A percentile compares a stretch with the other conserved stretches of the same genome.
Conservation (phyloP, 2,888 invertebrate genomes). For the Arenicola marina region DNA sequence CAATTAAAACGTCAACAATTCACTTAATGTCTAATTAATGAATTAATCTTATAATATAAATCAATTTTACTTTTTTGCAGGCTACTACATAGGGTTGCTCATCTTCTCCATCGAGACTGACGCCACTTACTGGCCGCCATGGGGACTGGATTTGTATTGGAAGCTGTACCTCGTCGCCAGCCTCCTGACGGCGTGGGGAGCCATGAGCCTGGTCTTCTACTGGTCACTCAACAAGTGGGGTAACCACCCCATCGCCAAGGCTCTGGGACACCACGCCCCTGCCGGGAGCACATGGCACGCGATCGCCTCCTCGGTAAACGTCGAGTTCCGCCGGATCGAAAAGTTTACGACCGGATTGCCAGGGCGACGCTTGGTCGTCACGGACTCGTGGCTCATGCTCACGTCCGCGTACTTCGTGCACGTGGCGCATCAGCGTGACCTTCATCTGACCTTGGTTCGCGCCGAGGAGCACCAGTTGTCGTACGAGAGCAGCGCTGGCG, state of each 20-base stretch:
- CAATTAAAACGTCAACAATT: too few relatives aligned
- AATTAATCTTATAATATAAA: too few relatives aligned
- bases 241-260: constrained; percentile 76
- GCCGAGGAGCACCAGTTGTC: constrained; percentile 68
- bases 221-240: constrained; percentile 76
- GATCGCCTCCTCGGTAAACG: constrained; percentile 75
- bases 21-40: too few relatives aligned
- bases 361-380: constrained; percentile 62
- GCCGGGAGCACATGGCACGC: constrained; percentile 68
- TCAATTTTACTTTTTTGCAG: constrained; percentile 39
- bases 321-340: constrained; percentile 71
- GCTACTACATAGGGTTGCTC: constrained; percentile 46
- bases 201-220: constrained; percentile 65
- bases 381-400: constrained; percentile 87
- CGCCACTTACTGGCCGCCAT: constrained; percentile 26
- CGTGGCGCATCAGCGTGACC: constrained; percentile 78
- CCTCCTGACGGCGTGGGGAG: constrained; percentile 62
- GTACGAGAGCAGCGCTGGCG: constrained; percentile 71
- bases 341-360: constrained; percentile 59
- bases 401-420: constrained; percentile 75
- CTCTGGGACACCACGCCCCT: constrained; percentile 62
- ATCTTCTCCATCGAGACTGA: constrained; percentile 42
- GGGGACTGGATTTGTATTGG: constrained; percentile 36
- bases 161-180: constrained; percentile 39
- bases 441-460: constrained; percentile 74